These are phyloP conservation scores for Microcebus lehilahytsara DNA, from an alignment of 2,113 vertebrate species.

Conservation along the genomic window DNA sequence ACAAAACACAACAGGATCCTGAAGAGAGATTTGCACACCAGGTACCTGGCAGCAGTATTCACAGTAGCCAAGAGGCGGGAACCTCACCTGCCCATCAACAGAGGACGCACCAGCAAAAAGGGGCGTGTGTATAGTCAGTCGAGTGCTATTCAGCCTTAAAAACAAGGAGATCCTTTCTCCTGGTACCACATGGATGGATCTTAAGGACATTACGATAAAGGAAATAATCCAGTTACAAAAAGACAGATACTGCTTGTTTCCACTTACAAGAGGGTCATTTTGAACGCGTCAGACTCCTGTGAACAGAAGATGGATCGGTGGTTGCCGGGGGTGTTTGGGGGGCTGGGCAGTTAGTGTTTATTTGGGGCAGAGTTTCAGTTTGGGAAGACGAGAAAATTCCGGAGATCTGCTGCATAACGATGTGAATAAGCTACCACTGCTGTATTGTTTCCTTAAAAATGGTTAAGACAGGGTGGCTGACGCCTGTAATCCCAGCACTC, in stretches of 20 bases:
- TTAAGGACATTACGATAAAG: accelerated
- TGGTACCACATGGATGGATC: accelerated
- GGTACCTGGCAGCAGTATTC: accelerated
- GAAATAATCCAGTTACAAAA: not conserved
- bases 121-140: accelerated
- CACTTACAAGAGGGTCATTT: accelerated
- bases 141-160: not conserved
- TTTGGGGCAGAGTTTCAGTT: not conserved
- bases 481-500: no score
- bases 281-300: not conserved
- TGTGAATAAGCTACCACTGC: not conserved
- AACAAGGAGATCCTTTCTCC: not conserved
- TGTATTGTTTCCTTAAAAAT: not conserved
- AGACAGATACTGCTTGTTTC: accelerated
- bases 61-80: not conserved
- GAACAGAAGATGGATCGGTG: not conserved
- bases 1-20: no score
- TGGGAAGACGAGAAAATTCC: not conserved
- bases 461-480: no score
- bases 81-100: not conserved
- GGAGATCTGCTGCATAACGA: not conserved
- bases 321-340: not conserved
- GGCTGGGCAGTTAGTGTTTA: no score
- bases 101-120: accelerated
- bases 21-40: accelerated